phyloP scores from a whole-genome alignment of 1,140 invertebrate species.

The Eumaeus atala region DNA sequence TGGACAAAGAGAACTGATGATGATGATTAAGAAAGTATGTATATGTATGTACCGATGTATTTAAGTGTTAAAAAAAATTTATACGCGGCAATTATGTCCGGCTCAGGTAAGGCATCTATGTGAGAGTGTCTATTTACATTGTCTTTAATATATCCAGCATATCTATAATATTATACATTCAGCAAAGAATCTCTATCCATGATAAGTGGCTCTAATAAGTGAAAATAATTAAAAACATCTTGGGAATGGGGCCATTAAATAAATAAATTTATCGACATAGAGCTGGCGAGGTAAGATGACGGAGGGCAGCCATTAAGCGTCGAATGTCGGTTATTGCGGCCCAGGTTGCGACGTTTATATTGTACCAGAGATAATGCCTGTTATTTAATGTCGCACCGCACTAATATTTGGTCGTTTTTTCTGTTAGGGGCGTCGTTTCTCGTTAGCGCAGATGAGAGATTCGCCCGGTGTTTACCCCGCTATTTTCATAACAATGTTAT shows the following conservation, averaged over 20 bases:
- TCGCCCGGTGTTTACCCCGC: conserved; percentile 24
- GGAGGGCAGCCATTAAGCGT: conserved; percentile 44
- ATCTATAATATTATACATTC: too few relatives aligned
- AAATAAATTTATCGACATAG: conserved; percentile 25
- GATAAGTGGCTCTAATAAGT: background rate
- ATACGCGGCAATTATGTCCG: too few relatives aligned
- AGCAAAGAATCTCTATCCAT: too few relatives aligned
- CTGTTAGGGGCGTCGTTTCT: conserved; percentile 35
- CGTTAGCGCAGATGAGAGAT: conserved; percentile 31
- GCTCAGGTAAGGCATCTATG: too few relatives aligned
- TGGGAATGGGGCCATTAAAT: conserved; percentile 6
- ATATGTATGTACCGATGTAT: too few relatives aligned
- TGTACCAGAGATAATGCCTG: conserved; percentile 49
- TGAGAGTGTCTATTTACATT: too few relatives aligned
- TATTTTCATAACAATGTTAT: conserved; percentile 27
- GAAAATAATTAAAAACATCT: conserved; percentile 7
- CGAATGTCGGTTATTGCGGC: conserved; percentile 41
- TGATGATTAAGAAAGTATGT: too few relatives aligned
- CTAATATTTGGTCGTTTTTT: conserved; percentile 48
- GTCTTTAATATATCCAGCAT: too few relatives aligned
- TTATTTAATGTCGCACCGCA: conserved; percentile 45
- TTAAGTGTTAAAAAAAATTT: too few relatives aligned
- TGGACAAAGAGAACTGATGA: too few relatives aligned
- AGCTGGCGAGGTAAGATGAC: conserved; percentile 34
- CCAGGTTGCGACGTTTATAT: conserved; percentile 48